Conservation (phyloP, 2,113 vertebrate genomes). For the Prunella himalayana region DNA sequence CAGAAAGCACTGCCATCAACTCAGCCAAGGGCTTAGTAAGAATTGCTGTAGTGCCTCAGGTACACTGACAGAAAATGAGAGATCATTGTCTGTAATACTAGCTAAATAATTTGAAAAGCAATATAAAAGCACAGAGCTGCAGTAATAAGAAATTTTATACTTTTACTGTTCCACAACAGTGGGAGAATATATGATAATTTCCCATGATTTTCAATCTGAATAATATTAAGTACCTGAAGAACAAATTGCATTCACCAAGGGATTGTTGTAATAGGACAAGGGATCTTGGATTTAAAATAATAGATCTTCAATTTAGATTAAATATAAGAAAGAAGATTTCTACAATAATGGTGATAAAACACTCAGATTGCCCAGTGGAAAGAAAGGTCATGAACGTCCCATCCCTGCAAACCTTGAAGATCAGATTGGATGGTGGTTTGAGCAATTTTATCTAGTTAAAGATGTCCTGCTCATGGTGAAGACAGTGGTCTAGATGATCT, state of each 20-base stretch:
- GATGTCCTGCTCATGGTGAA: neutral
- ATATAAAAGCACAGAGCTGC: neutral
- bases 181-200: neutral
- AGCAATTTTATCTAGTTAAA: neutral
- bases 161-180: neutral
- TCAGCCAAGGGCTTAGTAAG: neutral
- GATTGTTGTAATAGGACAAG: neutral
- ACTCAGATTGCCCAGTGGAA: neutral
- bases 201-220: neutral
- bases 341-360: neutral
- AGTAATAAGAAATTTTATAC: neutral
- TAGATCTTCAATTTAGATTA: neutral
- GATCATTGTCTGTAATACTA: neutral
- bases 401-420: neutral
- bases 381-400: neutral
- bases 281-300: neutral
- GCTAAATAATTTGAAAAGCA: neutral
- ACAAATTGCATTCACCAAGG: neutral
- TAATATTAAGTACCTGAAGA: neutral
- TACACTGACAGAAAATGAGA: neutral
- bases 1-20: neutral
- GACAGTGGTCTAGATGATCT: neutral
- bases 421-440: no score
- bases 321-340: neutral
- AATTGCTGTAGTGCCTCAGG: neutral